Evolutionary conservation across 2,797 vertebrate genomes (phyloP).

Genomic region (Peromyscus aztecus): DNA sequence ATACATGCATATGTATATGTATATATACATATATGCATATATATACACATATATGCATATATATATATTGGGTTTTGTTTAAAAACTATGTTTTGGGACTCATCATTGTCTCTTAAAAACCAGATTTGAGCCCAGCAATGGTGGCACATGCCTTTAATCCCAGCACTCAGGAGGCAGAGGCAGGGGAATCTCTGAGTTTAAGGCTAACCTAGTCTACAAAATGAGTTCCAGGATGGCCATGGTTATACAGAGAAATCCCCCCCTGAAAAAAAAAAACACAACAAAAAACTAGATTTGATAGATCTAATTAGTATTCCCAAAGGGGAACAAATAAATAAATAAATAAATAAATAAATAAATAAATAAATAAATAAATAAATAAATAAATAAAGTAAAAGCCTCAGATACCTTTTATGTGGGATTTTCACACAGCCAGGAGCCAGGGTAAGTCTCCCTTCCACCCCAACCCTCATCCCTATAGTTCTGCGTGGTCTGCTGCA

Average conservation of each 20-base stretch:
- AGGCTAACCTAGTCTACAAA: neutral
- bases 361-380: too few relatives aligned
- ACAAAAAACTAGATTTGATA: neutral
- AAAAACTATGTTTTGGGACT: neutral
- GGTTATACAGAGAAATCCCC: neutral
- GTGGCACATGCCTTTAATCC: neutral
- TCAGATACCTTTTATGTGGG: neutral
- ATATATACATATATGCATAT: neutral
- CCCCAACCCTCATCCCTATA: neutral
- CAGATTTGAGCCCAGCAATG: neutral
- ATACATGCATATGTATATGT: neutral
- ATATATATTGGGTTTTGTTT: neutral
- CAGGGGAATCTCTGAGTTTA: neutral
- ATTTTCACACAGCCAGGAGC: neutral
- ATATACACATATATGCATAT: neutral
- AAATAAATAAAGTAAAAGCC: neutral
- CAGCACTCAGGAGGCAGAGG: neutral
- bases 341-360: too few relatives aligned
- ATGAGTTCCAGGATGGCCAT: neutral
- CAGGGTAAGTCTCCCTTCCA: neutral
- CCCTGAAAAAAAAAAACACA: neutral
- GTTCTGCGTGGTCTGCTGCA: neutral
- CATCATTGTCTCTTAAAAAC: neutral
- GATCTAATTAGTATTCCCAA: neutral
- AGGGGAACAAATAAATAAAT: too few relatives aligned